A percentile compares a stretch with the other conserved stretches of the same genome.
Evolutionary conservation across 2,888 invertebrate species (phyloP).

Genomic region (Peribatodes rhomboidaria): DNA sequence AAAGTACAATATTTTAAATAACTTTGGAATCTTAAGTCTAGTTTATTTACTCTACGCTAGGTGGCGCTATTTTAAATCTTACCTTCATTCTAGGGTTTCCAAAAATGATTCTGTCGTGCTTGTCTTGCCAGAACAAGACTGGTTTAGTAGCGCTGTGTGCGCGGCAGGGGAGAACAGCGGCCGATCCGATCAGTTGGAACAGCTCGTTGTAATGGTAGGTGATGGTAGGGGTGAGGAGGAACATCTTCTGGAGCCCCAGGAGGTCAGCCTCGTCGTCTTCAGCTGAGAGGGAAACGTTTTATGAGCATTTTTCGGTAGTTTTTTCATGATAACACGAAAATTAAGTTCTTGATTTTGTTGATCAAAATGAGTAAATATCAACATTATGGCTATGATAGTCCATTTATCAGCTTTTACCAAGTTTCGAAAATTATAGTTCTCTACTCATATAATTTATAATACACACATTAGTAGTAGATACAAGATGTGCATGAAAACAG

Average conservation of each 20-base stretch:
- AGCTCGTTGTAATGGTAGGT: slow-evolving; percentile 82
- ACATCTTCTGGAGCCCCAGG: slow-evolving; percentile 72
- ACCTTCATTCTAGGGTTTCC: slow-evolving; percentile 82
- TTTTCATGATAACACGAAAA: no score
- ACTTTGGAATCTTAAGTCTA: neutral
- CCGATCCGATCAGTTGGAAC: slow-evolving; percentile 87
- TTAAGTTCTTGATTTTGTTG: no score
- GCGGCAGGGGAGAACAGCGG: slow-evolving; percentile 90
- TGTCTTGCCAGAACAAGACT: slow-evolving; percentile 89
- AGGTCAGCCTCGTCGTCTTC: slow-evolving; percentile 62
- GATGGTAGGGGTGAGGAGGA: slow-evolving; percentile 81
- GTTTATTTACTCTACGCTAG: neutral
- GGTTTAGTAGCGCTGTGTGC: slow-evolving; percentile 88
- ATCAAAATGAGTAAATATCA: no score
- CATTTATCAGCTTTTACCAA: no score
- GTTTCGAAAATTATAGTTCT: no score
- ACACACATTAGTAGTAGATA: no score
- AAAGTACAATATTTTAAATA: no score
- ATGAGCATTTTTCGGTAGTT: neutral
- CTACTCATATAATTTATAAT: no score
- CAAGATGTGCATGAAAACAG: no score
- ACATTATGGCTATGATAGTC: no score
- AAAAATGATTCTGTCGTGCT: slow-evolving; percentile 81
- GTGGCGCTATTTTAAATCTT: slow-evolving; percentile 33
- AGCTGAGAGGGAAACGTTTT: slow-evolving; percentile 41